Percentiles rank a stretch among this genome's conserved stretches.
Conservation (phyloP, 1,140 invertebrate species). For the Hyphantria cunea region DNA sequence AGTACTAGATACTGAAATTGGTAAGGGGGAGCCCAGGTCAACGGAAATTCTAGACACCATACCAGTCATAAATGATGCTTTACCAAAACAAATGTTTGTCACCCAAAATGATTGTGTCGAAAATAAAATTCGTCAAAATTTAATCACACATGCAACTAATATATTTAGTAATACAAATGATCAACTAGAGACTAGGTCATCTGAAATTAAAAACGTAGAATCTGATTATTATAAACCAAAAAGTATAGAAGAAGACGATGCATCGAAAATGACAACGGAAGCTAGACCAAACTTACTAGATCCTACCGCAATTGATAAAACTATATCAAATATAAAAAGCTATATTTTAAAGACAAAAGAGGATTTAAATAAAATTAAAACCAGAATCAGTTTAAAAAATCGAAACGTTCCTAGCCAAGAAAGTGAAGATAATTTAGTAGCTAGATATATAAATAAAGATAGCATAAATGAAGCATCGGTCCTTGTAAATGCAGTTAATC, state of each 20-base stretch:
- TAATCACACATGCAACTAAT: neutral
- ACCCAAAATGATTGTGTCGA: neutral
- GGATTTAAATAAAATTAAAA: slow-evolving; percentile 26
- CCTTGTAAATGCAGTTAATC: neutral
- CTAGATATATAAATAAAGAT: neutral
- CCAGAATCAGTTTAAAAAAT: slow-evolving; percentile 3
- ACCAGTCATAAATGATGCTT: too few relatives aligned
- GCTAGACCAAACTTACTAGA: too few relatives aligned
- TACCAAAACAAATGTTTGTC: neutral
- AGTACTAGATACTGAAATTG: neutral
- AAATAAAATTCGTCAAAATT: neutral
- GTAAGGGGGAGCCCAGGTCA: too few relatives aligned
- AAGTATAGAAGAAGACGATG: too few relatives aligned
- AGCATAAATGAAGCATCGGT: slow-evolving; percentile 5
- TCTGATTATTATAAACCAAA: neutral
- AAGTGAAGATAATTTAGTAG: slow-evolving; percentile 1
- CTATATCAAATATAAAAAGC: slow-evolving; percentile 26
- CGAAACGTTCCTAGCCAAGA: slow-evolving; percentile 1
- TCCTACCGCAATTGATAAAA: neutral
- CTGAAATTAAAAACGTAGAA: neutral
- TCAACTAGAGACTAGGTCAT: neutral
- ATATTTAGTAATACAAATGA: neutral
- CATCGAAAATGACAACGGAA: too few relatives aligned
- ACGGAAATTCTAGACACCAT: too few relatives aligned
- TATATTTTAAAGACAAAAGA: slow-evolving; percentile 30